These are phyloP conservation scores for Scolopax bukidnonensis DNA, from an alignment of 2,797 vertebrate genomes.

Conservation along the genomic window DNA sequence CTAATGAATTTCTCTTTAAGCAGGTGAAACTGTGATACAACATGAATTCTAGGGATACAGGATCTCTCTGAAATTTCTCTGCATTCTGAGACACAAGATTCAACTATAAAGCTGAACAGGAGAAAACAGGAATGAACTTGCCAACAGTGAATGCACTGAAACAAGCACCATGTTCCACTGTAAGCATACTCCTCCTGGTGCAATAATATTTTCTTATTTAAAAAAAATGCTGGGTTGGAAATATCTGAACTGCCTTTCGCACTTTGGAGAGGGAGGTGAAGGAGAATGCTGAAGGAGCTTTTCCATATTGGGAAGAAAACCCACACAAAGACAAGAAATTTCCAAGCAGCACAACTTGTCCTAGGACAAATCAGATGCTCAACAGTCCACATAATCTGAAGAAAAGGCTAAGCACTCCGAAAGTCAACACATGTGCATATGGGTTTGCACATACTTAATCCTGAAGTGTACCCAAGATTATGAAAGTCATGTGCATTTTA, in stretches of 20 bases:
- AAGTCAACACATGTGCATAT: neutral
- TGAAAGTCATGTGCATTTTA: neutral
- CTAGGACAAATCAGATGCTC: neutral
- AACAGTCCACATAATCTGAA: neutral
- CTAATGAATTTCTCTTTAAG: neutral
- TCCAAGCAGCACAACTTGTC: neutral
- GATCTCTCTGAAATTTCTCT: neutral
- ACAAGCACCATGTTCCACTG: neutral
- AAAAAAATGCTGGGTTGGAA: slow-evolving; percentile 12
- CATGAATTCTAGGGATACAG: neutral
- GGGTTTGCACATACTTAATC: neutral
- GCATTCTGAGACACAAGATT: neutral
- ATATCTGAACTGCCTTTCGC: neutral
- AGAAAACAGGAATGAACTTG: neutral
- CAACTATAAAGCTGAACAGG: neutral
- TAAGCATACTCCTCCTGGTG: slow-evolving; percentile 30
- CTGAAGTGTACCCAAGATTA: neutral
- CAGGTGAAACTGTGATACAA: neutral
- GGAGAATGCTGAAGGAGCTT: neutral
- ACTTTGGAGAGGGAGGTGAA: neutral
- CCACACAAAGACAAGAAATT: neutral
- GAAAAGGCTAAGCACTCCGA: neutral
- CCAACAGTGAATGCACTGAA: neutral
- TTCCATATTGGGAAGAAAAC: neutral
- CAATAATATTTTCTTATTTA: slow-evolving; percentile 45